Evolutionary conservation across 2,888 invertebrate species (phyloP), one percentile per base, ranked within the genome.

Genomic region (Patella depressa): DNA sequence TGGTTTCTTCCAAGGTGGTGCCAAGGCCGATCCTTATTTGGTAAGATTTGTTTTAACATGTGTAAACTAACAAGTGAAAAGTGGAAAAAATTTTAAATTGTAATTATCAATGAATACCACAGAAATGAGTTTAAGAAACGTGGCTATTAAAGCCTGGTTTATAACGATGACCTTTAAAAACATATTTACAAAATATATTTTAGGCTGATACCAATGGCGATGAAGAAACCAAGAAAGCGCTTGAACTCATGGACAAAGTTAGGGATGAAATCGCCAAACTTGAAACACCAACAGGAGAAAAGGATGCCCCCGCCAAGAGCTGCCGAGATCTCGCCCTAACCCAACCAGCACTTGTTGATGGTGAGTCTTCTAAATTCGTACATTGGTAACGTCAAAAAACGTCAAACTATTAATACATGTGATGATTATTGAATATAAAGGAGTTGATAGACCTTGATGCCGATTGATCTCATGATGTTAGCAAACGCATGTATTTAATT

Each of bases 261-360:
- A 81, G 79, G 4, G 85, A 85, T 9, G 85, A 86, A 53, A 80
- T 90, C 19, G 75, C 86, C 73, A 84, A 85, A 85, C 94, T 96
- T 90, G 94, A 95, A 53, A 95, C 94, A 86, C 97, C 97, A 0
- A 95, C 95, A 78, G 98, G 98, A 0, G 94, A 95, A 74, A 95
- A 96, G 88, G 94, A 94, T 54, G 94, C 95, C 0, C 98, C 98
- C 0, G 97, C 96, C 0, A 96, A 95, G 91, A 97, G 97, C 2
- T 98, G 98, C 89, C 94, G 94, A 29, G 96, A 98, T 88, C 94
- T 98, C 73, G 94, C 94, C 84, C 94, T 94, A 45, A 95, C 96
- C 72, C 94, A 97, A 92, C 96, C 96, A 0, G 94, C 95, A 19
- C 94, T 95, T 81, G 92, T 93, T 80, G 95, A 95, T 84, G 96